These are phyloP conservation scores for Gymnocephalus cernua DNA, from an alignment of 2,113 vertebrate species.

Conservation along the genomic window DNA sequence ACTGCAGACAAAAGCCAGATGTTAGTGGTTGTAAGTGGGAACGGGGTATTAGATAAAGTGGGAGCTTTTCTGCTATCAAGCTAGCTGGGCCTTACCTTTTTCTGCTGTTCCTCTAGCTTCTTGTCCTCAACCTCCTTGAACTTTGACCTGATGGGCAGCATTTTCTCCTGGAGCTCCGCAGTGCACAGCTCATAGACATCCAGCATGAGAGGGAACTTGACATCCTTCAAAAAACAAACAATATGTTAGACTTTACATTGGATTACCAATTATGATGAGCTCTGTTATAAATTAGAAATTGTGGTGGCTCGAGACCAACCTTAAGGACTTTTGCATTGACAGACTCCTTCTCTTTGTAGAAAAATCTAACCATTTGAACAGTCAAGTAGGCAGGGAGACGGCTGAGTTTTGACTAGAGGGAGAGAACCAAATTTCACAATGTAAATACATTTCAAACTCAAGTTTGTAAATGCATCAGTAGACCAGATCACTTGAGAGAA, in stretches of 20 bases:
- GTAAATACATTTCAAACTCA: neutral
- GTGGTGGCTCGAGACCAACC: constrained; percentile 76
- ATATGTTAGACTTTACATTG: neutral
- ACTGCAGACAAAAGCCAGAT: no score
- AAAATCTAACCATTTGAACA: constrained; percentile 99
- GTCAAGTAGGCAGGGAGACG: constrained; percentile 96
- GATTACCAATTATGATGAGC: neutral
- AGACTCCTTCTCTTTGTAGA: constrained; percentile 99
- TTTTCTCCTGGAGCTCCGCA: constrained; percentile 94
- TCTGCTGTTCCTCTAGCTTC: constrained; percentile 91
- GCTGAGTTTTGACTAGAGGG: constrained; percentile 93
- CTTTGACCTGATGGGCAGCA: constrained; percentile 92
- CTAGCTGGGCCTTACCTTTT: constrained; percentile 82
- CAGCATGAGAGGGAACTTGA: constrained; percentile 99
- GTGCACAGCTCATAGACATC: constrained; percentile 98
- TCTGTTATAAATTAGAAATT: neutral
- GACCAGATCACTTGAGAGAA: neutral
- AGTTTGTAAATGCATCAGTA: no score
- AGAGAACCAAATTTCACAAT: neutral
- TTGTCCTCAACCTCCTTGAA: constrained; percentile 97
- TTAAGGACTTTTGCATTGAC: constrained; percentile 99
- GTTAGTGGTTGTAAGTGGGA: no score
- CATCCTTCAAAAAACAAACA: constrained; percentile 85
- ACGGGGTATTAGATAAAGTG: neutral
- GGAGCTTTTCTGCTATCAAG: neutral